Conservation (phyloP, 2,797 vertebrate species). For the Scarus forsteni region DNA sequence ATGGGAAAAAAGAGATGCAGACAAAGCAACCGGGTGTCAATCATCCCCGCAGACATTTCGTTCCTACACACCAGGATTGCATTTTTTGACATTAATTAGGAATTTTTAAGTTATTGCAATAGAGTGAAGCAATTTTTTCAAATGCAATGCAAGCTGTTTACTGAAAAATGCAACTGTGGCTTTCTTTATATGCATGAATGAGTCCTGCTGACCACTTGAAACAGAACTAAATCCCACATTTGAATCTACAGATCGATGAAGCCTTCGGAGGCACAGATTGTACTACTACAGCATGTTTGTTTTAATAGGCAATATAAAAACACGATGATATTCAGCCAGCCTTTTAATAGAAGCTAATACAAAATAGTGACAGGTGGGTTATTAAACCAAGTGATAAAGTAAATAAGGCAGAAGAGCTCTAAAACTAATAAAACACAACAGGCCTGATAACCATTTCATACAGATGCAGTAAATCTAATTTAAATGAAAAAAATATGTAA, state of each 20-base stretch:
- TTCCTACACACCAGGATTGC: not conserved
- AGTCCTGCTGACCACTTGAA: constrained; percentile 2
- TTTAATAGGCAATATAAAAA: constrained; percentile 1
- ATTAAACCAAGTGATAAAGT: constrained; percentile 42
- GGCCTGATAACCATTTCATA: constrained; percentile 8
- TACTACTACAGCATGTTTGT: constrained; percentile 8
- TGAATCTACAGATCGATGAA: constrained; percentile 6
- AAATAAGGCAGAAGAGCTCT: constrained; percentile 32
- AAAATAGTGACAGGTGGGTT: constrained; percentile 20
- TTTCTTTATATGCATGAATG: not conserved
- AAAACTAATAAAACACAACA: constrained; percentile 25
- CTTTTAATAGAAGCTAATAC: constrained; percentile 27
- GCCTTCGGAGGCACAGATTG: not conserved
- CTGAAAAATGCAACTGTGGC: not conserved
- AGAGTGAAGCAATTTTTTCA: not conserved
- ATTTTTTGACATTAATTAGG: not conserved
- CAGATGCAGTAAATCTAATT: constrained; percentile 1
- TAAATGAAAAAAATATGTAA: constrained; percentile 37
- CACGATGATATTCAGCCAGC: not conserved
- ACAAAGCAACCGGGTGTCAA: constrained; percentile 22
- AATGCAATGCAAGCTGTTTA: not conserved
- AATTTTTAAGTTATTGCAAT: not conserved
- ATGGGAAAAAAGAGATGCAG: constrained; percentile 19
- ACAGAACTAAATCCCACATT: constrained; percentile 1
- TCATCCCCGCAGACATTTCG: not conserved